A percentile compares a stretch with the other conserved stretches of the same genome.
phyloP scores from a whole-genome alignment of 2,113 vertebrate genomes.

The Theropithecus gelada region DNA sequence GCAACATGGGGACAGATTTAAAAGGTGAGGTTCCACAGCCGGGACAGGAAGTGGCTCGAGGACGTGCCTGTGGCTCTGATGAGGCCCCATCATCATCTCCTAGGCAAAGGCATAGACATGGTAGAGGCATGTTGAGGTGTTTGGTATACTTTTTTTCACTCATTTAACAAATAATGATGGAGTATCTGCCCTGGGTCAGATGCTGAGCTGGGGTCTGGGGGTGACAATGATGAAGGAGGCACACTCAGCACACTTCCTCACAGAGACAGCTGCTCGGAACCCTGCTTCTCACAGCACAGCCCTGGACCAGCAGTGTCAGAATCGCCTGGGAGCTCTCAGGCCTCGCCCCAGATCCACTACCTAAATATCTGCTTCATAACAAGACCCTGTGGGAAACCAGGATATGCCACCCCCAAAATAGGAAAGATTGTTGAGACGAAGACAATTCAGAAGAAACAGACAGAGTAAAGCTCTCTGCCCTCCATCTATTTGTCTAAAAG shows the following conservation, averaged over 20 bases:
- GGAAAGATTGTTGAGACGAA: no score
- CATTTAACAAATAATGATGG: neutral
- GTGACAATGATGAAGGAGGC: neutral
- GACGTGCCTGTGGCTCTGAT: neutral
- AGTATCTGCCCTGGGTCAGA: neutral
- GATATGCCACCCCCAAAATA: neutral
- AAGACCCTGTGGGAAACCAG: neutral
- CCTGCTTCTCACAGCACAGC: neutral
- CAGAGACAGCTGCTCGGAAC: neutral
- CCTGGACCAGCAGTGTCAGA: rapidly evolving
- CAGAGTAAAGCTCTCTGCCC: neutral
- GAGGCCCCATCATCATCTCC: neutral
- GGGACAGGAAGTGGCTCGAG: neutral
- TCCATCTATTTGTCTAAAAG: neutral
- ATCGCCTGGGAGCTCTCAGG: neutral
- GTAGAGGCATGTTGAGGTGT: rapidly evolving
- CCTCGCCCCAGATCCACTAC: no score
- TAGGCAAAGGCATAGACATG: neutral
- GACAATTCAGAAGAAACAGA: neutral
- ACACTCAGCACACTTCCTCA: rapidly evolving
- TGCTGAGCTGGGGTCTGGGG: neutral
- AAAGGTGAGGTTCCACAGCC: neutral
- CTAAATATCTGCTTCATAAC: neutral
- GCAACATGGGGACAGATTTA: neutral
- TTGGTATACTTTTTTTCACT: neutral